phyloP scores from a whole-genome alignment of 2,797 vertebrate species.

The Sandelia bainsii region DNA sequence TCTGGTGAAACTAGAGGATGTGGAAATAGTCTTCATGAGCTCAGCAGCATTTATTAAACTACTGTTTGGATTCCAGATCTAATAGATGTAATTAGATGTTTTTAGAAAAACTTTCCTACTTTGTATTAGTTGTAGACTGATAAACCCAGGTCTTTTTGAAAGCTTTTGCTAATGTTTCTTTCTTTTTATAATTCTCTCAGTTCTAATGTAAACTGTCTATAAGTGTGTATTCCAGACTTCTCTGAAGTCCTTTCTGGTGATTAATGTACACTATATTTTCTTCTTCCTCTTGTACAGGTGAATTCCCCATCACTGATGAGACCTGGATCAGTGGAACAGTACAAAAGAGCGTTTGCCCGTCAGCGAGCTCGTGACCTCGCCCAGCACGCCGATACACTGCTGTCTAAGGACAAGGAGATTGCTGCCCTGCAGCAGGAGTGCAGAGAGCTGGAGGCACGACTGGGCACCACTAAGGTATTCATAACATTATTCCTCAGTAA shows the following conservation, averaged over 20 bases:
- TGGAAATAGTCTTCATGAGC: too few species aligned
- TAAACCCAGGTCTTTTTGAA: too few species aligned
- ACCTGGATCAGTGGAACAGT: slow-evolving; percentile 90
- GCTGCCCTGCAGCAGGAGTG: slow-evolving; percentile 91
- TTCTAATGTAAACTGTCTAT: too few species aligned
- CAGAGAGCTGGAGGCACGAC: slow-evolving; percentile 88
- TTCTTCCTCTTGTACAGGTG: slow-evolving; percentile 81
- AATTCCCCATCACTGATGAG: slow-evolving; percentile 87
- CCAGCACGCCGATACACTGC: slow-evolving; percentile 92
- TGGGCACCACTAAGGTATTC: slow-evolving; percentile 89
- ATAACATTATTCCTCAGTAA: neutral
- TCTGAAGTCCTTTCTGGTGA: neutral
- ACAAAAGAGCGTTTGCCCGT: slow-evolving; percentile 91
- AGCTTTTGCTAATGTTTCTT: too few species aligned
- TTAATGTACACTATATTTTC: neutral
- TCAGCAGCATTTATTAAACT: neutral
- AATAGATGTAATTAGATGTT: too few species aligned
- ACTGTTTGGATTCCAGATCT: too few species aligned
- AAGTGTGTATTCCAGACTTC: too few species aligned
- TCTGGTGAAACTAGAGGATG: neutral
- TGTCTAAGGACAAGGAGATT: slow-evolving; percentile 97
- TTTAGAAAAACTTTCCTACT: too few species aligned
- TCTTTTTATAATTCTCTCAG: too few species aligned
- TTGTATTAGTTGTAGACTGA: too few species aligned
- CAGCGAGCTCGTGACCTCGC: slow-evolving; percentile 94